Evolutionary conservation across 2,888 invertebrate species (phyloP), one percentile per base, ranked within the genome.

Genomic region (Dendrolimus houi): DNA sequence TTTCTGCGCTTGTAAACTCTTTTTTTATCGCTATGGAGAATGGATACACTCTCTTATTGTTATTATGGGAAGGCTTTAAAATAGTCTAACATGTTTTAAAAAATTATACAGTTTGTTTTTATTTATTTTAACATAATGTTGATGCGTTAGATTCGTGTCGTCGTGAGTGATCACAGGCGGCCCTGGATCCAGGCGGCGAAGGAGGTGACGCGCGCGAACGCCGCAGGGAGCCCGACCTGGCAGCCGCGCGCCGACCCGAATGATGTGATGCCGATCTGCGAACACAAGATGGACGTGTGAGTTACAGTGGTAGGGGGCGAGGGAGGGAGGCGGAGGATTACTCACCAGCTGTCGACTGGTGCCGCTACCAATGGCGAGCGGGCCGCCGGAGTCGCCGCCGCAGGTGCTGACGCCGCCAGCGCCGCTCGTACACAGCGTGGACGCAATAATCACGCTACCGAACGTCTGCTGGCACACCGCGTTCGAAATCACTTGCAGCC

Each of bases 381-480:
- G 79, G 52, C 84, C 76, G 56, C 81, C 81, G 55, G 82, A 81
- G 75, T 84, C 85, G 0, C 83, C 79, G 71, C 81, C 71, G 81
- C 88, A 80, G 67, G 87, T 76, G 69, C 81, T 71, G 14, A 62
- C 62, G 41, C 79, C 77, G 52, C 66, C 64, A n/a, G 71, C 62
- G 56, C 77, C 77, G 70, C 77, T 72, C 63, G 77, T 72, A 75
- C 87, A 78, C 67, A 86, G 61, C 17, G 79, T 81, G 55, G 77
- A 75, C 6, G 58, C 59, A 52, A 71, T 60, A 54, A 77, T 61
- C 56, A 54, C 7, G 53, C 55, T 2, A 13, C 81, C 82, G 68
- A 68, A 87, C 29, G 67, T 57, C 52, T 62, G 65, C 12, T 54
- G 63, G 68, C 86, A 87, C 52, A 62, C 75, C 0, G 70, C 64